Base-by-base conservation (phyloP, 1,140 invertebrate species). In the Drosophila saltans region DNA sequence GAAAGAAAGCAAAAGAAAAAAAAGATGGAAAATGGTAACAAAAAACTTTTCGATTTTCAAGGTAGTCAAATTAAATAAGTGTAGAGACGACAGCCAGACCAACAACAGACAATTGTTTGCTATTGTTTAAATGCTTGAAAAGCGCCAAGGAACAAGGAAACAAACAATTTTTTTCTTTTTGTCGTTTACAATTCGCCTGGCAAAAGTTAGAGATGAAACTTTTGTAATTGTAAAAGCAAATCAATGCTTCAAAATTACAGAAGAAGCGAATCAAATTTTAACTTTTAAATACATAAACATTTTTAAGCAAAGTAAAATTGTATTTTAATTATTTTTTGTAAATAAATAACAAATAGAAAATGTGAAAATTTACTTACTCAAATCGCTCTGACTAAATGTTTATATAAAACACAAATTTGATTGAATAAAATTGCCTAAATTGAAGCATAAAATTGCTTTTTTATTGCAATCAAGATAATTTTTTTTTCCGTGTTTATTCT, bases 41-140 rank as follows among this genome's bases (percentile, higher is more conserved):
- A 59, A 59, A 77, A 77, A 77, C 66, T 77, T 77, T 80, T 75
- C 78, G 78, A 81, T 80, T 67, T 66, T 52, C 55, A 59, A 80
- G 77, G 78, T 61, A 80, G 78, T 80, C 73, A 71, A 80, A 80
- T 80, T 80, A 74, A 80, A 80, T 80, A 76, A 80, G 71, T 80
- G 63, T 76, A 52, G 8, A 52, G 45, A 26, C 45, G 45, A 26
- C 45, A 52, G 8, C 8, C 45, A 48, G 45, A 48, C 21, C 21
- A 8, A 76, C 33, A 8, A 76, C 80, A 75, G 78, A 70, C 78
- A 76, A 80, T 76, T 71, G 78, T 59, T 63, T 68, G 36, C 48
- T 39, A 59, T 59, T 59, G 57, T 59, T 59, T 59, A 59, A 59
- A 59, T 59, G 57, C 21, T 26, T 40, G 30, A 16, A 59, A 33